Conservation (phyloP, 2,113 vertebrate species). For the Rhegmatorhina hoffmannsi region DNA sequence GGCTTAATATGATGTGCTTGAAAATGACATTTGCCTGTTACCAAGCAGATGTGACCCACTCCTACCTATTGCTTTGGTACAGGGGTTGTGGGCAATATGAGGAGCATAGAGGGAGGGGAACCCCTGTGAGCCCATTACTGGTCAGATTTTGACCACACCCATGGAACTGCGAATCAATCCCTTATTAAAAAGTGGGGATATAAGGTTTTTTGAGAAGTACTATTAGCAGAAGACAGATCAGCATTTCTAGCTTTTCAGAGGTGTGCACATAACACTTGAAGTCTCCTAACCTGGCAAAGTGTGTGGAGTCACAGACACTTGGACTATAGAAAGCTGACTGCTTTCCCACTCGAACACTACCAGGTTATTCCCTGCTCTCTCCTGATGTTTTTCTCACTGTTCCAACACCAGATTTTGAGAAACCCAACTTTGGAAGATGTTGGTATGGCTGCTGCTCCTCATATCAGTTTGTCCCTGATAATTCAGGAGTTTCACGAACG, state of each 20-base stretch:
- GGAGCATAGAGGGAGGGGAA: background rate
- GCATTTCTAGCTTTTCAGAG: conserved; percentile 37
- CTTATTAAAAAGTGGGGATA: background rate
- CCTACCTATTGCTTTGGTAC: conserved; percentile 25
- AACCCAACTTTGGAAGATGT: background rate
- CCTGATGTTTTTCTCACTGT: background rate
- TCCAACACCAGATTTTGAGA: background rate
- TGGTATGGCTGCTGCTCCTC: background rate
- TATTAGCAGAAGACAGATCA: background rate
- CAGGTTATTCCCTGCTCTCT: background rate
- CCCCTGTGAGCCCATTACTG: background rate
- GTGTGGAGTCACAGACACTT: background rate
- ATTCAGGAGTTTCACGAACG: background rate
- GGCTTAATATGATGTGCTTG: background rate
- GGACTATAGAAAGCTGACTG: background rate
- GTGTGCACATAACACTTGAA: background rate
- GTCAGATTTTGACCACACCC: background rate
- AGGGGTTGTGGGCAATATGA: background rate
- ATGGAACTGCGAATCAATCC: background rate
- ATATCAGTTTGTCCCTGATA: background rate
- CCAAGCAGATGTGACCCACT: conserved; percentile 12
- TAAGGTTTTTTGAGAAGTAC: background rate
- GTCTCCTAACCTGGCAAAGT: background rate
- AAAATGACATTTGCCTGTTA: conserved; percentile 36
- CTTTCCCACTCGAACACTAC: background rate